Evolutionary conservation across 2,888 invertebrate species (phyloP), one percentile per base, ranked within the genome.

Genomic region (Thymelicus lineola): DNA sequence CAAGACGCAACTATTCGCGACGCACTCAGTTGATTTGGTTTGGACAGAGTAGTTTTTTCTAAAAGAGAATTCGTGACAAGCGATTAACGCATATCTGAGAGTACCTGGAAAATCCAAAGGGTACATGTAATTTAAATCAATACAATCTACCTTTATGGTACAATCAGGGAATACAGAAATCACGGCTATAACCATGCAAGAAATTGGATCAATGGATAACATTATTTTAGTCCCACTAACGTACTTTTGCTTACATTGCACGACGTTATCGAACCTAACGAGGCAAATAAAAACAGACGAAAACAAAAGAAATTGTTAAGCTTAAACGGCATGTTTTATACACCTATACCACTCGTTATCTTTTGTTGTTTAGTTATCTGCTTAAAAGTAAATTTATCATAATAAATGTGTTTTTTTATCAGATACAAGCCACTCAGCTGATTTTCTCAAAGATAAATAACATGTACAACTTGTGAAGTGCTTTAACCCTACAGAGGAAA

Each of bases 171-270:
- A n/a, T 20, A 53, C 42, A 17, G 38, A 64, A 53, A 1, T 12
- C 46, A 45, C 38, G n/a, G 6, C 17, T 58, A 66, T 59, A 59
- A 66, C 50, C 53, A 66, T 50, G 38, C 42, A 20, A 60, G 60
- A 60, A 66, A 60, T 48, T 53, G 50, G 60, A 66, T 60, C 42
- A 66, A 46, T 60, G 48, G n/a, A 60, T 58, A 14, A 58, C 65
- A 28, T 50, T 50, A 66, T 53, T 66, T 36, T 17, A 50, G 36
- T 63, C 63, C 53, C 62, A 53, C 63, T 53, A 53, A 53, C 53
- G 20, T 28, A 5, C 28, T 28, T 28, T 17, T 59, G 35, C 61
- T 61, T n/a, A 61, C 12, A 17, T 53, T 53, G 60, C 48, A 60
- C 55, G n/a, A 57, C 57, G n/a, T 57, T 57, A 36, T 57, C 57